Percentiles rank a stretch among this genome's conserved stretches.
These are phyloP conservation scores for Scotopteryx bipunctaria DNA, from an alignment of 2,888 invertebrate genomes.

Conservation along the genomic window DNA sequence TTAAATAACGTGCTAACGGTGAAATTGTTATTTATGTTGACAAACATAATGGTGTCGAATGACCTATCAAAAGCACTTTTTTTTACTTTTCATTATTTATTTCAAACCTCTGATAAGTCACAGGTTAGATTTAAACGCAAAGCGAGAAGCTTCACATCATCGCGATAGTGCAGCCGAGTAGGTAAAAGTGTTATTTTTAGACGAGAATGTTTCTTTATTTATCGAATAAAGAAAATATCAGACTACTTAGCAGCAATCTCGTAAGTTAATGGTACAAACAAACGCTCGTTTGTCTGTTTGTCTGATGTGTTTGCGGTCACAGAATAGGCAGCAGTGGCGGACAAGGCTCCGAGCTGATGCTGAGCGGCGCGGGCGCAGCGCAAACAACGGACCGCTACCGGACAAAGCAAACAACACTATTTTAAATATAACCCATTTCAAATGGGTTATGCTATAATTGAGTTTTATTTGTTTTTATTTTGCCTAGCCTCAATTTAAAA, in stretches of 20 bases:
- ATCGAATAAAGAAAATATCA: background rate
- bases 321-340: conserved; percentile 11
- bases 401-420: conserved; percentile 39
- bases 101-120: no score
- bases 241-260: conserved; percentile 34
- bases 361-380: conserved; percentile 39
- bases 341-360: conserved; percentile 24
- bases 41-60: background rate
- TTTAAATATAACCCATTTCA: no score
- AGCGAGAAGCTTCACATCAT: no score
- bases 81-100: no score
- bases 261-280: conserved; percentile 46
- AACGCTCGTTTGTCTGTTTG: conserved; percentile 42
- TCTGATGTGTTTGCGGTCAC: conserved; percentile 35
- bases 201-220: background rate
- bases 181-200: no score
- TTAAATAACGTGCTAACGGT: no score
- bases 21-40: background rate
- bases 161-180: no score
- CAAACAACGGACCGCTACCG: conserved; percentile 39
- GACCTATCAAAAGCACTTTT: no score
- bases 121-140: no score
- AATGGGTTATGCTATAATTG: conserved; percentile 1
- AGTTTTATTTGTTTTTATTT: background rate
- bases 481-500: no score